A percentile compares a stretch with the other conserved stretches of the same genome.
phyloP scores from a whole-genome alignment of 1,140 invertebrate species.

The Bombyx mori region DNA sequence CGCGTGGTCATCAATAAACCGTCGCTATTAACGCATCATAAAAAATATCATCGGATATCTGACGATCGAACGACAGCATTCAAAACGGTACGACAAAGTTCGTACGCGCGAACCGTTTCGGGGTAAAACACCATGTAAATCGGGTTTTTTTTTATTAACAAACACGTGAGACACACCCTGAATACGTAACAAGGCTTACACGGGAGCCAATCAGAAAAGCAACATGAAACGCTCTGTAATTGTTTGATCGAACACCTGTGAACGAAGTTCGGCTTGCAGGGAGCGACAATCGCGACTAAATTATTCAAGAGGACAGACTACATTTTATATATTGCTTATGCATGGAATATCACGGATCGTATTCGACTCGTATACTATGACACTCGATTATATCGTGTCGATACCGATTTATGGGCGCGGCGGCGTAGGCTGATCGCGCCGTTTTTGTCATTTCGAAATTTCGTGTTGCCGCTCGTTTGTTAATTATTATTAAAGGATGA shows the following conservation, averaged over 20 bases:
- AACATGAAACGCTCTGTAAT: constrained; percentile 20
- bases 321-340: constrained; percentile 40
- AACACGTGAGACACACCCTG: constrained; percentile 4
- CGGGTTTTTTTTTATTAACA: constrained; percentile 5
- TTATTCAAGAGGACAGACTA: constrained; percentile 44
- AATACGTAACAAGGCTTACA: constrained; percentile 8
- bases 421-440: constrained; percentile 14
- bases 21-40: no score
- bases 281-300: constrained; percentile 46
- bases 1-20: background rate
- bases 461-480: constrained; percentile 19
- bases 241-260: constrained; percentile 32
- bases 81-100: background rate
- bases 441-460: constrained; percentile 23
- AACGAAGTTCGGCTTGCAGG: constrained; percentile 21
- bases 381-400: constrained; percentile 30
- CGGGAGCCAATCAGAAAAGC: constrained; percentile 7
- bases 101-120: background rate
- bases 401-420: constrained; percentile 28
- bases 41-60: no score
- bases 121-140: constrained; percentile 1
- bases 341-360: constrained; percentile 34
- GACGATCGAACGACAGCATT: no score
- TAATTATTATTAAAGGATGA: constrained; percentile 20
- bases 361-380: constrained; percentile 24